Conservation (phyloP, 2,797 vertebrate species). For the Emydoidea blandingii region DNA sequence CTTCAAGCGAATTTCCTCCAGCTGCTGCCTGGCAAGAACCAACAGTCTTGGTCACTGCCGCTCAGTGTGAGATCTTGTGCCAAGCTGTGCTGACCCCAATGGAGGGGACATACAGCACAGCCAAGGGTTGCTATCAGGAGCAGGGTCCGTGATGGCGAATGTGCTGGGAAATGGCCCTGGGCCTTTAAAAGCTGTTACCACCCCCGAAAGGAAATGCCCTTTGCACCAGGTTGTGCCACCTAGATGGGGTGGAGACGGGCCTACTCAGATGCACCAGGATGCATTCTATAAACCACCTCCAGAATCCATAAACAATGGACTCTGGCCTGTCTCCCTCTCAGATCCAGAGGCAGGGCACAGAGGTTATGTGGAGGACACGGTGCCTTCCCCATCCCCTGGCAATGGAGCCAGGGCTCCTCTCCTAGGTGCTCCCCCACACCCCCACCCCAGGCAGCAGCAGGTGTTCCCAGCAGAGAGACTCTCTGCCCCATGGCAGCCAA, state of each 20-base stretch:
- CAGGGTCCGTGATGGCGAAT: fast-evolving
- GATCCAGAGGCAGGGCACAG: background rate
- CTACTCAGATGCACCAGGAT: background rate
- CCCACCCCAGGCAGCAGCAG: background rate
- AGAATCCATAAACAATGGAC: background rate
- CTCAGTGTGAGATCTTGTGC: fast-evolving
- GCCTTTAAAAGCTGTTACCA: background rate
- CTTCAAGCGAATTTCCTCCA: constrained; percentile 81
- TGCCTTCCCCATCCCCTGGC: background rate
- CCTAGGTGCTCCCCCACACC: background rate
- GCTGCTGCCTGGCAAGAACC: constrained; percentile 78
- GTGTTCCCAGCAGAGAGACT: background rate
- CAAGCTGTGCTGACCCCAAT: background rate
- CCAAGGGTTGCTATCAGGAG: background rate
- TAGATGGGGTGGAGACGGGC: background rate
- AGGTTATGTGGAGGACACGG: fast-evolving
- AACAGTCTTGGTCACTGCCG: background rate
- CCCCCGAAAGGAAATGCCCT: background rate
- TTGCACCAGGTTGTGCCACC: background rate
- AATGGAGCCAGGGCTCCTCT: fast-evolving
- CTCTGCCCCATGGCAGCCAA: fast-evolving
- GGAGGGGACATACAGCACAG: background rate
- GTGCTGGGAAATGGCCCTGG: background rate
- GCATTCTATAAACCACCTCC: background rate
- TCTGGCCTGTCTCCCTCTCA: background rate